Evolutionary conservation across 2,888 invertebrate species (phyloP).

Genomic region (Agrotis clavis): DNA sequence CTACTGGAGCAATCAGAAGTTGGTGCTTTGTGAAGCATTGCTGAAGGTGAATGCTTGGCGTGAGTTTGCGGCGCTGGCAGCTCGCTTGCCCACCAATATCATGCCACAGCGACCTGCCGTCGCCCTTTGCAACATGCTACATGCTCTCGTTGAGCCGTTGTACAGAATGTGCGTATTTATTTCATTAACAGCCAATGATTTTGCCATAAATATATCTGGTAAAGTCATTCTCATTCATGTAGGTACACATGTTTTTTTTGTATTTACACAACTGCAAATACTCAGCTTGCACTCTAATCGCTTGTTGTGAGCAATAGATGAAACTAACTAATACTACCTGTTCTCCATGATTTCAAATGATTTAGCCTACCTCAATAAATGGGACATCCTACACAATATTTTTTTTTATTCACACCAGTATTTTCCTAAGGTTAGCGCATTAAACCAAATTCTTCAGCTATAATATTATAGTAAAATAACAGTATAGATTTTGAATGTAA

Average conservation of each 20-base stretch:
- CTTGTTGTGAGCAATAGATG: neutral
- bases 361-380: no score
- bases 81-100: slow-evolving; percentile 95
- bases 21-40: slow-evolving; percentile 97
- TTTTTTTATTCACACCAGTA: no score
- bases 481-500: no score
- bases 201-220: slow-evolving; percentile 1
- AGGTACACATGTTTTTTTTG: slow-evolving; percentile 3
- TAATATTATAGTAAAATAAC: no score
- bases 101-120: slow-evolving; percentile 95
- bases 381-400: no score
- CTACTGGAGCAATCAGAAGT: slow-evolving; percentile 96
- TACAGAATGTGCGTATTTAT: slow-evolving; percentile 93
- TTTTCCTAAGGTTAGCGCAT: no score
- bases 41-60: slow-evolving; percentile 97
- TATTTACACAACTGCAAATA: slow-evolving; percentile 42
- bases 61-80: slow-evolving; percentile 95
- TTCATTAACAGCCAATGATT: slow-evolving; percentile 1
- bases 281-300: neutral
- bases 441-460: no score
- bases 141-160: slow-evolving; percentile 96
- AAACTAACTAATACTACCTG: neutral
- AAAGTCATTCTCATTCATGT: neutral
- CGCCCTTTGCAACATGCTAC: slow-evolving; percentile 95
- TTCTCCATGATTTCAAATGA: no score